phyloP scores from a whole-genome alignment of 2,797 vertebrate genomes.

The Lateolabrax maculatus region DNA sequence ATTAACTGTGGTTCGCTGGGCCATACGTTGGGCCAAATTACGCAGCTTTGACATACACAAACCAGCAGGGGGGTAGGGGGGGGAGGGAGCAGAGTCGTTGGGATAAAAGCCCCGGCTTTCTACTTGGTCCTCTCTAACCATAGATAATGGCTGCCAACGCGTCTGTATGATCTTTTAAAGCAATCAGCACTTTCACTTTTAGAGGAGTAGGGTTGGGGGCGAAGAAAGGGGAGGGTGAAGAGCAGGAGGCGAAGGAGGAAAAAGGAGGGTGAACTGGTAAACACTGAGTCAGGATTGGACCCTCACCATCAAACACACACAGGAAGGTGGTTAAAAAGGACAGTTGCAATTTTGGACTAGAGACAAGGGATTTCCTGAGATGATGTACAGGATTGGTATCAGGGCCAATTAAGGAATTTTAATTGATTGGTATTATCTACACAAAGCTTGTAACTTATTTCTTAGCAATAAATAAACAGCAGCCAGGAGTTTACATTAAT shows the following conservation, averaged over 20 bases:
- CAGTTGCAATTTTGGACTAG: neutral
- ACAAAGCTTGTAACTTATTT: neutral
- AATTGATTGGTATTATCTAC: slow-evolving; percentile 10
- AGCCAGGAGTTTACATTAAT: neutral
- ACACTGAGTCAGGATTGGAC: slow-evolving; percentile 70
- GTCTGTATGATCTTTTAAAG: slow-evolving; percentile 79
- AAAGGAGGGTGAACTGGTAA: slow-evolving; percentile 50
- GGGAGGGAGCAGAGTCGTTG: slow-evolving; percentile 34
- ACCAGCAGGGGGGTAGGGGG: slow-evolving; percentile 77
- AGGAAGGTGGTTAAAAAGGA: slow-evolving; percentile 23
- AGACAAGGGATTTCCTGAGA: neutral
- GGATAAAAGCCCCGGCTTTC: slow-evolving; percentile 78
- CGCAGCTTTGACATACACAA: slow-evolving; percentile 87
- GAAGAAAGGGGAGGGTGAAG: slow-evolving; percentile 18
- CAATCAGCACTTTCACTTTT: slow-evolving; percentile 82
- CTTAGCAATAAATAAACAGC: slow-evolving; percentile 1
- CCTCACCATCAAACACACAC: slow-evolving; percentile 44
- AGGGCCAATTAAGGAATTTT: slow-evolving; percentile 8
- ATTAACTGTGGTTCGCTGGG: slow-evolving; percentile 85
- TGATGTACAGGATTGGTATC: neutral
- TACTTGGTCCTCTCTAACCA: slow-evolving; percentile 75
- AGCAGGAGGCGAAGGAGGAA: slow-evolving; percentile 30
- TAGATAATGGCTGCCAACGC: slow-evolving; percentile 77
- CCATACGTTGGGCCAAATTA: slow-evolving; percentile 88
- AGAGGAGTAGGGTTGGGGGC: slow-evolving; percentile 40